Evolutionary conservation across 92 coral and sea anemone genomes (phyloP).

Genomic region (Nematostella vectensis): DNA sequence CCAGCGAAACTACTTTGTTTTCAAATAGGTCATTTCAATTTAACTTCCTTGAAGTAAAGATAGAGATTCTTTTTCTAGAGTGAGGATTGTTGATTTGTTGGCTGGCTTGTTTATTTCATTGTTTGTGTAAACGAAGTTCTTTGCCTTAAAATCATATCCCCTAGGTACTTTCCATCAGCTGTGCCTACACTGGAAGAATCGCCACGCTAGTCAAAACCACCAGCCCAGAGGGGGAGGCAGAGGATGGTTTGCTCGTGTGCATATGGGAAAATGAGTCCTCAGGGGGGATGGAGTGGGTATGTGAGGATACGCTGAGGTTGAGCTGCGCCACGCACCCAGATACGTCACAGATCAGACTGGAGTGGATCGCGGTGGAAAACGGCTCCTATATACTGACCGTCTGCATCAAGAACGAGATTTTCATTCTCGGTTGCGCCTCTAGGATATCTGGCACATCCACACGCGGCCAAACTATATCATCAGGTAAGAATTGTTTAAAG

Average conservation of each 20-base stretch:
- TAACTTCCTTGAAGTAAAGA: too few relatives aligned
- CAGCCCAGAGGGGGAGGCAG: slow-evolving; percentile 12
- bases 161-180: slow-evolving; percentile 81
- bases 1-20: too few relatives aligned
- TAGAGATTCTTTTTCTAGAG: too few relatives aligned
- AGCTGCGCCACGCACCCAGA: slow-evolving; percentile 47
- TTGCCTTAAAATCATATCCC: too few relatives aligned
- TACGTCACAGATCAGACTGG: slow-evolving; percentile 69
- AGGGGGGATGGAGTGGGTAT: slow-evolving; percentile 90
- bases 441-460: slow-evolving; percentile 52
- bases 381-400: slow-evolving; percentile 81
- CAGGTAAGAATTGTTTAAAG: slow-evolving; percentile 11
- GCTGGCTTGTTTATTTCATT: too few relatives aligned
- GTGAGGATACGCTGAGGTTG: slow-evolving; percentile 71
- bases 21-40: too few relatives aligned
- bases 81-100: too few relatives aligned
- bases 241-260: slow-evolving; percentile 62
- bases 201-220: slow-evolving; percentile 70
- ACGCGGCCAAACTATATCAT: slow-evolving; percentile 47
- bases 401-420: slow-evolving; percentile 74
- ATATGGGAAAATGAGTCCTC: slow-evolving; percentile 96
- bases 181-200: slow-evolving; percentile 85
- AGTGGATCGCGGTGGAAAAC: slow-evolving; percentile 93
- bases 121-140: too few relatives aligned
- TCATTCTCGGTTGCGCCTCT: slow-evolving; percentile 66